These are phyloP conservation scores for Loxodonta africana DNA, from an alignment of 2,113 vertebrate species.

Conservation along the genomic window DNA sequence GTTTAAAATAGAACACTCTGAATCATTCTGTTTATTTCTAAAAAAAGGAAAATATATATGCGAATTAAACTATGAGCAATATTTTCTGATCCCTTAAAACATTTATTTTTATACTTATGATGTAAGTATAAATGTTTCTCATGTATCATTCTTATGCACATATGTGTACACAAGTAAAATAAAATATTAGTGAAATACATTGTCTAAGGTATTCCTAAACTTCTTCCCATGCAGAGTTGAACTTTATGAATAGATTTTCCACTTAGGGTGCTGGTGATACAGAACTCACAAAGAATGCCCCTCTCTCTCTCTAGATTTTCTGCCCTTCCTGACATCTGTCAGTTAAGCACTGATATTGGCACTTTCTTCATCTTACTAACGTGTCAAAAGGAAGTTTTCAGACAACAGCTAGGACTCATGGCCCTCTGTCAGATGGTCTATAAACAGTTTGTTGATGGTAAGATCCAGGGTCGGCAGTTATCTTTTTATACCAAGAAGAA, in stretches of 20 bases:
- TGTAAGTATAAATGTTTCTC: not conserved
- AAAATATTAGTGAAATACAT: constrained; percentile 18
- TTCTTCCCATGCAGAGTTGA: not conserved
- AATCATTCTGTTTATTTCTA: not conserved
- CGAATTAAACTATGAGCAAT: not conserved
- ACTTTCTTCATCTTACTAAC: constrained; percentile 4
- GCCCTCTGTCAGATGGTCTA: not conserved
- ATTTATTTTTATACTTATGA: not conserved
- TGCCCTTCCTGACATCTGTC: not conserved
- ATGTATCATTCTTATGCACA: not conserved
- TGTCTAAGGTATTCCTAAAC: not conserved
- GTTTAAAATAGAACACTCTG: not conserved
- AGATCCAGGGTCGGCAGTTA: not conserved
- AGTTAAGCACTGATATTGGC: not conserved
- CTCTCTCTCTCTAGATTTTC: not conserved
- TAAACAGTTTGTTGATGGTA: not conserved
- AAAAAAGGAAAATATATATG: not conserved
- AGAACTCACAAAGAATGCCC: not conserved
- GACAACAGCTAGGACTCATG: not conserved
- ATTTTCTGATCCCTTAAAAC: not conserved
- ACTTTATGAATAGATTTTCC: not conserved
- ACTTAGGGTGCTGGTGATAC: not conserved
- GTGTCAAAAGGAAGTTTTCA: not conserved
- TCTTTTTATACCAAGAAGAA: not conserved
- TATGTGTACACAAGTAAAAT: not conserved